Evolutionary conservation across 2,797 vertebrate species (phyloP), one percentile per base, ranked within the genome.

Genomic region (Typhlichthys subterraneus): DNA sequence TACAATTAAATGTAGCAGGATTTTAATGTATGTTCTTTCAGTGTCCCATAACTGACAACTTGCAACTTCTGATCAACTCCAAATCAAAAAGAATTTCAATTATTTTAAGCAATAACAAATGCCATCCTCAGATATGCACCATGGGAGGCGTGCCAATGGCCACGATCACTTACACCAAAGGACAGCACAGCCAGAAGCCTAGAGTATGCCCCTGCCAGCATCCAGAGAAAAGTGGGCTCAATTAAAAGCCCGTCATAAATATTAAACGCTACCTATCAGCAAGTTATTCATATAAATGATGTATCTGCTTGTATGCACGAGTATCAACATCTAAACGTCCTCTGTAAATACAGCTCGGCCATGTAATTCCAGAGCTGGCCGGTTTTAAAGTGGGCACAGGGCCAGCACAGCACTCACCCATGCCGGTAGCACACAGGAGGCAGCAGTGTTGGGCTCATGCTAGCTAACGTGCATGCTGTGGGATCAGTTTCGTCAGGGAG

Each of bases 211-310:
- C 68, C 69, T 79, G 83, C 74, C 80, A 83, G 66, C 63, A 47
- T 55, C 74, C 67, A 55, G 47, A 69, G 73, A 85, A 76, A 78
- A 84, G 80, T 79, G 67, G 72, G 63, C 75, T 77, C 79, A 85
- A 88, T 87, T 87, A 88, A 90, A 87, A 86, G 75, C 67, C 67
- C 75, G 78, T 87, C 75, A 88, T 86, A 74, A 87, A 90, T 88
- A 86, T 85, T 85, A 85, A 88, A 85, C 75, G 73, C 70, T 69
- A 87, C 80, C 77, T 80, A 85, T 83, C 76, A 85, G 80, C 76
- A 82, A 67, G 57, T 82, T 85, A 87, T 85, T 84, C 77, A 80
- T 84, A 82, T 82, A 81, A 88, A 87, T 86, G 80, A 86, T 85
- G 78, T 77, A 86, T 88, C 78, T 55, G 64, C 83, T 85, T 87